These are phyloP conservation scores for Microtus richardsoni DNA, from an alignment of 2,113 vertebrate genomes.

Conservation along the genomic window DNA sequence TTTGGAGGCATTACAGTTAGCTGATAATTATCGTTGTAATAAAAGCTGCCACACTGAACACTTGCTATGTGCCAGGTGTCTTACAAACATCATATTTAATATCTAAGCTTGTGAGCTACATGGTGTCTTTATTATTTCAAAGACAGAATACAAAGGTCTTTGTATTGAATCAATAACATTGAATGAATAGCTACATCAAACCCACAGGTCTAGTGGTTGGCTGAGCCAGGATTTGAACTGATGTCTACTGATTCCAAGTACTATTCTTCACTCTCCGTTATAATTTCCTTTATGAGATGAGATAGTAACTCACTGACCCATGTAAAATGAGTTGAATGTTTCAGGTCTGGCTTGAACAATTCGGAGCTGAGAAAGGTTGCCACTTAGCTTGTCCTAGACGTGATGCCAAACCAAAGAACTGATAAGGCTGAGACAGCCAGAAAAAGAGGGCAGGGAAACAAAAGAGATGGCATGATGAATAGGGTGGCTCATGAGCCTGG, in stretches of 20 bases:
- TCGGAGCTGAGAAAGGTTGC: background rate
- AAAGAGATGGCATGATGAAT: background rate
- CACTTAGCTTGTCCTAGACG: conserved; percentile 26
- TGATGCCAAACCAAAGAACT: background rate
- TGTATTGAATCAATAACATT: background rate
- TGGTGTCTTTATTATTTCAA: background rate
- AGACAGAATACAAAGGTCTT: background rate
- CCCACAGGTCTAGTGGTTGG: background rate
- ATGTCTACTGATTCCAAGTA: background rate
- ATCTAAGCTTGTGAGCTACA: background rate
- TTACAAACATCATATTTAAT: conserved; percentile 30
- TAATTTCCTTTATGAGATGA: background rate
- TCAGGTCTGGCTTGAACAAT: background rate
- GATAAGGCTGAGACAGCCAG: background rate
- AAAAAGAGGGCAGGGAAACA: background rate
- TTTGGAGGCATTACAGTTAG: background rate
- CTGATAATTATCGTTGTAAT: conserved; percentile 4
- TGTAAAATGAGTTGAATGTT: background rate
- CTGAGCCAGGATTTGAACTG: conserved; percentile 35
- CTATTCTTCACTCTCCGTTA: background rate
- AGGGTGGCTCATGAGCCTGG: background rate
- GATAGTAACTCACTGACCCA: background rate
- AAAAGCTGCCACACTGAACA: background rate
- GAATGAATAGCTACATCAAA: background rate
- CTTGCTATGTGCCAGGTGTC: background rate